Conservation (phyloP, 2,113 vertebrate genomes). For the Thunnus thynnus region DNA sequence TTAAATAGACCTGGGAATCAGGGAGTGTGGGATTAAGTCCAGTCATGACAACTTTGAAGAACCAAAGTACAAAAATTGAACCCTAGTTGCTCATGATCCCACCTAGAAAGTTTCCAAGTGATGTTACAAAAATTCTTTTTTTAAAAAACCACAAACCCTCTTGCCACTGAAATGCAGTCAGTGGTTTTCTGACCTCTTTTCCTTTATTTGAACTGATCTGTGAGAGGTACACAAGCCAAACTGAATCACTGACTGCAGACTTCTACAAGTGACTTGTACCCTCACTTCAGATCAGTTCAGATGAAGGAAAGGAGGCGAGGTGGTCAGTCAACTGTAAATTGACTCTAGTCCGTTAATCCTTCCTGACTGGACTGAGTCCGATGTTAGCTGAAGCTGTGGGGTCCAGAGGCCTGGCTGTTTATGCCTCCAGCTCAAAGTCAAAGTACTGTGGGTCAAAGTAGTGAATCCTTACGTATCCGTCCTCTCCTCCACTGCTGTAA, state of each 20-base stretch:
- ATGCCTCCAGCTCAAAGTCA: constrained; percentile 97
- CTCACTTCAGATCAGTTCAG: constrained; percentile 16
- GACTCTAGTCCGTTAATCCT: not conserved
- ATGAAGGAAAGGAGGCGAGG: not conserved
- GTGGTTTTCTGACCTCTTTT: not conserved
- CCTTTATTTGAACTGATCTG: constrained; percentile 29
- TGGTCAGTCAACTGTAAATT: not conserved
- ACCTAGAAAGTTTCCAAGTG: not conserved
- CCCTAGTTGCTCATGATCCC: not conserved
- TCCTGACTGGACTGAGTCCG: constrained; percentile 21
- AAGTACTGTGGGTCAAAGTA: constrained; percentile 98
- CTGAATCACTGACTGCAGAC: not conserved
- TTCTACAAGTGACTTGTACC: not conserved
- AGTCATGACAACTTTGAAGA: constrained; percentile 9
- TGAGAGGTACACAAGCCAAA: not conserved
- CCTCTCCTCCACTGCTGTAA: constrained; percentile 97
- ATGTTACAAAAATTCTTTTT: constrained; percentile 30
- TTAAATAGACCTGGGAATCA: constrained; percentile 59
- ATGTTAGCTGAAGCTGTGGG: not conserved
- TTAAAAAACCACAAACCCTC: not conserved
- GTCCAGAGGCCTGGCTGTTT: constrained; percentile 24
- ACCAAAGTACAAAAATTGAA: constrained; percentile 15
- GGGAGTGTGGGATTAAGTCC: constrained; percentile 34
- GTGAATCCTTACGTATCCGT: constrained; percentile 97
- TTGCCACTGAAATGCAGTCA: not conserved